phyloP scores from a whole-genome alignment of 2,797 vertebrate genomes.

The Danionella dracula region DNA sequence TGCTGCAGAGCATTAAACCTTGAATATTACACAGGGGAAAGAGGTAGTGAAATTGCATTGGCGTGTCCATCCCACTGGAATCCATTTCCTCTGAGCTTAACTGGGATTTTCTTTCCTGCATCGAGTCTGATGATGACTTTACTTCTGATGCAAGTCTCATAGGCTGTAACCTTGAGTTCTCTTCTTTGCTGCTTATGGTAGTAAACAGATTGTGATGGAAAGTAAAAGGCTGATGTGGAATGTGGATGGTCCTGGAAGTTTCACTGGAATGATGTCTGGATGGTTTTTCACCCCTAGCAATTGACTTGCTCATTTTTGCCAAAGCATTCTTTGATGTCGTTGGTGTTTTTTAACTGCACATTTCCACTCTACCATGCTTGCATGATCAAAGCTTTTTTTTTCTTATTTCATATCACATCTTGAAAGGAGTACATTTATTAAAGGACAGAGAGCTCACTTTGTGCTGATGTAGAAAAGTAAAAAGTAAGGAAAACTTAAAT shows the following conservation, averaged over 20 bases:
- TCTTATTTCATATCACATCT: slow-evolving; percentile 8
- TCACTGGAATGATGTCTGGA: neutral
- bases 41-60: neutral
- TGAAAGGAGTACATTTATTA: slow-evolving; percentile 6
- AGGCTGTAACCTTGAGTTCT: slow-evolving; percentile 22
- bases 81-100: slow-evolving; percentile 46
- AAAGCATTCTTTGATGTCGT: slow-evolving; percentile 11
- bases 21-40: neutral
- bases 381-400: slow-evolving; percentile 19
- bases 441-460: neutral
- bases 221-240: neutral
- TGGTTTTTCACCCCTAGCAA: neutral
- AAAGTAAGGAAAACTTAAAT: neutral
- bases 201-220: neutral
- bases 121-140: slow-evolving; percentile 22
- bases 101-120: slow-evolving; percentile 42
- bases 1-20: neutral
- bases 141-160: slow-evolving; percentile 28
- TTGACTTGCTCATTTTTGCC: neutral
- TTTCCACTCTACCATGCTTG: neutral
- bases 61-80: neutral
- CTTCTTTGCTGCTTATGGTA: neutral
- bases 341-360: neutral
- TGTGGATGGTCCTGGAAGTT: neutral
- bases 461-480: neutral